phyloP scores from a whole-genome alignment of 2,797 vertebrate species.

The Vireo griseus region DNA sequence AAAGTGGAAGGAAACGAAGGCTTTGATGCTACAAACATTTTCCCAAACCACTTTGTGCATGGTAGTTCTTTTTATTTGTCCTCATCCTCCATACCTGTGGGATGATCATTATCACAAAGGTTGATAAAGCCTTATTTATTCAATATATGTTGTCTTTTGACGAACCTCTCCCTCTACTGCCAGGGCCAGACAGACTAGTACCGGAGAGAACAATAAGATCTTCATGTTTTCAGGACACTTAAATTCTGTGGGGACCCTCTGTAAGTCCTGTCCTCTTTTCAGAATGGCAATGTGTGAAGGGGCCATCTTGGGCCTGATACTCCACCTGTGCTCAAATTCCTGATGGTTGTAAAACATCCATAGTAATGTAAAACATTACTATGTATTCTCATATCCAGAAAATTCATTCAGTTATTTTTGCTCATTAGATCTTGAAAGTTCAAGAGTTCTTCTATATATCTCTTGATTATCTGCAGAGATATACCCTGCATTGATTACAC shows the following conservation, averaged over 20 bases:
- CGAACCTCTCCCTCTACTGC: background rate
- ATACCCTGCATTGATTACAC: background rate
- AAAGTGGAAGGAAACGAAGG: background rate
- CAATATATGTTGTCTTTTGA: background rate
- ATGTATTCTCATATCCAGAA: background rate
- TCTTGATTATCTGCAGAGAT: background rate
- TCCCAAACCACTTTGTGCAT: background rate
- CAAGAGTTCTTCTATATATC: background rate
- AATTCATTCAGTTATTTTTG: background rate
- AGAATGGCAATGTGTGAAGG: background rate
- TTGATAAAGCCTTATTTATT: background rate
- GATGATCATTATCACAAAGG: too few relatives aligned
- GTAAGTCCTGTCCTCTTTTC: background rate
- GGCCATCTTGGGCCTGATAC: background rate
- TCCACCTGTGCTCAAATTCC: background rate
- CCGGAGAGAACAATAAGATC: accelerated
- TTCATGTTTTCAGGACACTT: background rate
- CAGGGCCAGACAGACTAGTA: background rate
- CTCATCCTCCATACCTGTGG: background rate
- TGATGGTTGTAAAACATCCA: background rate
- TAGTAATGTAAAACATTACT: background rate
- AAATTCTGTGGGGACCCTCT: background rate
- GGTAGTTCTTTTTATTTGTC: background rate
- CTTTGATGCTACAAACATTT: background rate
- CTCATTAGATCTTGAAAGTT: background rate